These are phyloP conservation scores for Nomada fabriciana DNA, from an alignment of 2,888 invertebrate species.

Conservation along the genomic window DNA sequence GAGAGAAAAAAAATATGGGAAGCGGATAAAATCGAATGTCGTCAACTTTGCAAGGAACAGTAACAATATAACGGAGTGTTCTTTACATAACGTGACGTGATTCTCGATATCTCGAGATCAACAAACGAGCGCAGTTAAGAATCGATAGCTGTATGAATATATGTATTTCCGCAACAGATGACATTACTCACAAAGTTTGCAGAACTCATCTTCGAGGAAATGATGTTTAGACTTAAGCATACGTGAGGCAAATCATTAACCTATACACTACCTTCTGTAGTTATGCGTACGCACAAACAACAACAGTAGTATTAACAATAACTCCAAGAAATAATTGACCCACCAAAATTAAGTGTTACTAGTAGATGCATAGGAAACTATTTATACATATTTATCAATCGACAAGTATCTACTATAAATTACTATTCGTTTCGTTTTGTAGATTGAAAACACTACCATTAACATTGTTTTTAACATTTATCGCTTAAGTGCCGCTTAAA, in stretches of 20 bases:
- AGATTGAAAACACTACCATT: background rate
- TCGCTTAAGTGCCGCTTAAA: background rate
- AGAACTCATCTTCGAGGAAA: slow-evolving; percentile 8
- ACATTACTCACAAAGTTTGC: slow-evolving; percentile 27
- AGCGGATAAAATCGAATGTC: slow-evolving; percentile 13
- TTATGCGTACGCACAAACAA: background rate
- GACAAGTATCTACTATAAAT: background rate
- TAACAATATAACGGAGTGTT: slow-evolving; percentile 36
- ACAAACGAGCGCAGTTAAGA: slow-evolving; percentile 5
- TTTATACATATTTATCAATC: background rate
- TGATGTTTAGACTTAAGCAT: background rate
- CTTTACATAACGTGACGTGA: slow-evolving; percentile 37
- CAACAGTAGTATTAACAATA: background rate
- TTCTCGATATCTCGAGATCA: slow-evolving; percentile 24
- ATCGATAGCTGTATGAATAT: slow-evolving; percentile 22
- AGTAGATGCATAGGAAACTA: background rate
- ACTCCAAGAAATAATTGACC: background rate
- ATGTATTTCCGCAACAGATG: slow-evolving; percentile 19
- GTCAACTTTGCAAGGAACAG: slow-evolving; percentile 3
- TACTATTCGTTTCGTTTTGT: background rate
- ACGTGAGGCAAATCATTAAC: slow-evolving; percentile 2
- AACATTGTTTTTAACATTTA: background rate
- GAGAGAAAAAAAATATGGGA: background rate
- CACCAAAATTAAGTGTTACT: background rate
- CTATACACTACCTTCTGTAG: background rate